Conservation (phyloP, 2,113 vertebrate genomes). For the Hystrix cristata region DNA sequence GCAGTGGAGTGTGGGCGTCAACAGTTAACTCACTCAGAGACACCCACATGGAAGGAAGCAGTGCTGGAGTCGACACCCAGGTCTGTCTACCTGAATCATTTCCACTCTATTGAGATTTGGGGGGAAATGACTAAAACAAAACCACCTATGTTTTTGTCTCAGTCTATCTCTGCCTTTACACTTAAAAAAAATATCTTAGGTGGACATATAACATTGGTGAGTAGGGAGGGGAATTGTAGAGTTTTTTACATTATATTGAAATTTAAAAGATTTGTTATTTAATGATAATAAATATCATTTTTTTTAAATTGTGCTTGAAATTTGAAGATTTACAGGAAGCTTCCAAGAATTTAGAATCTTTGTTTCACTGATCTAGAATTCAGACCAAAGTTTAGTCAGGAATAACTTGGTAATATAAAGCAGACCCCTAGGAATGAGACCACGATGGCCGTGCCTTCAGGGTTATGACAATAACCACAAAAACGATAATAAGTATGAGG, state of each 20-base stretch:
- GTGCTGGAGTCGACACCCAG: background rate
- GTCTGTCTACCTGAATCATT: background rate
- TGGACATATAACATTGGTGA: background rate
- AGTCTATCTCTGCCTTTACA: background rate
- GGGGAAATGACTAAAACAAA: background rate
- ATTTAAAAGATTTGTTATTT: background rate
- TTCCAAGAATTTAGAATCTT: background rate
- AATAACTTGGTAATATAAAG: background rate
- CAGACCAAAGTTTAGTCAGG: background rate
- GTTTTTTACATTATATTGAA: background rate
- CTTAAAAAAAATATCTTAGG: background rate
- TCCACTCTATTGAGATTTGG: background rate
- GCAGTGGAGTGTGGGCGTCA: background rate
- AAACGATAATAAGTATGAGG: background rate
- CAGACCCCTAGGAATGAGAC: background rate
- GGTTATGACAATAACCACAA: background rate
- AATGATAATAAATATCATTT: background rate
- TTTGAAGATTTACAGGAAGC: background rate
- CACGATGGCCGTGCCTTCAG: background rate
- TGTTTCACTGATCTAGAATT: background rate
- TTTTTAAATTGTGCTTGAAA: conserved; percentile 14
- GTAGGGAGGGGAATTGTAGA: background rate
- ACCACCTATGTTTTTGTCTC: background rate
- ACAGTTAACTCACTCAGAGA: background rate
- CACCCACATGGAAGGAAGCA: background rate